Conservation (phyloP, 2,888 invertebrate species). For the Pseudoips prasinana region DNA sequence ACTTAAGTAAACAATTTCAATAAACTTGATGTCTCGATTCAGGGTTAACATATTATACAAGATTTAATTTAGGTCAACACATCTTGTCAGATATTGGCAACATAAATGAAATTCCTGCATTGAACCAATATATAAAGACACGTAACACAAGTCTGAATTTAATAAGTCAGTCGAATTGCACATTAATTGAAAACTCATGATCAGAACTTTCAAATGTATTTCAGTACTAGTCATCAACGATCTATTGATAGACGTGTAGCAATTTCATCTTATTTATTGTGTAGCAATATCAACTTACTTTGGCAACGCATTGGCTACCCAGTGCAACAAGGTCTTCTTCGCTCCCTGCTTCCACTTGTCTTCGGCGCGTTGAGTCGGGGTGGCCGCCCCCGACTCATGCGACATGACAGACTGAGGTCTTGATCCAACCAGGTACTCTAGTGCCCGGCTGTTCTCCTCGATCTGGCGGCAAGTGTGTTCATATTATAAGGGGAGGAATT, state of each 20-base stretch:
- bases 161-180: too few relatives aligned
- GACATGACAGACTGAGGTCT: conserved; percentile 91
- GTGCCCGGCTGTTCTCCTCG: conserved; percentile 95
- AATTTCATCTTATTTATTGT: too few relatives aligned
- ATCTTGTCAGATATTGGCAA: conserved; percentile 23
- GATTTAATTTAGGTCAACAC: conserved; percentile 14
- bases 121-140: too few relatives aligned
- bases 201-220: too few relatives aligned
- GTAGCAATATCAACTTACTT: conserved; percentile 44
- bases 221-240: too few relatives aligned
- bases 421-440: conserved; percentile 92
- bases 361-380: conserved; percentile 80
- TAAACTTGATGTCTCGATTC: too few relatives aligned
- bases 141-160: too few relatives aligned
- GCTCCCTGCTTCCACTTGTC: conserved; percentile 93
- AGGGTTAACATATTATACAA: neutral
- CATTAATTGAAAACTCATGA: too few relatives aligned
- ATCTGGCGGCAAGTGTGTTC: conserved; percentile 84
- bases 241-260: too few relatives aligned
- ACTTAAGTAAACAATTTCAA: too few relatives aligned
- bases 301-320: conserved; percentile 96
- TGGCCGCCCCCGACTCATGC: conserved; percentile 89
- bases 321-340: conserved; percentile 93
- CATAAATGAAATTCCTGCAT: too few relatives aligned
- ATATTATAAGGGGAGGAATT: conserved; percentile 5